Conservation (phyloP, 2,113 vertebrate species). For the Leucopsar rothschildi region DNA sequence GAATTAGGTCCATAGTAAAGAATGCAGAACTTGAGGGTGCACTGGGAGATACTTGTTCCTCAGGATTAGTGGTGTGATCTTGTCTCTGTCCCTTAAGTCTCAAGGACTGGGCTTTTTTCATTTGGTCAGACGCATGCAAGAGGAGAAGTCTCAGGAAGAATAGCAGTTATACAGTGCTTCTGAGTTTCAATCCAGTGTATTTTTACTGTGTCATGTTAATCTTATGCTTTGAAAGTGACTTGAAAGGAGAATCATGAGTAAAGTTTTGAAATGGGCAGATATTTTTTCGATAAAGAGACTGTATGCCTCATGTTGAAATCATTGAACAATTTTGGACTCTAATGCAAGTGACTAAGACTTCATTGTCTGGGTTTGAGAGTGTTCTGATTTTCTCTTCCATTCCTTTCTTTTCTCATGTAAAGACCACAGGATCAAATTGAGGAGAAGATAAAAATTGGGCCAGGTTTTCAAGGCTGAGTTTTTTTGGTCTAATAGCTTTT, state of each 20-base stretch:
- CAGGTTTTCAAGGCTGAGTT: not conserved
- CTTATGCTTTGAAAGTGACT: not conserved
- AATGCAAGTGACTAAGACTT: not conserved
- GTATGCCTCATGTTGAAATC: not conserved
- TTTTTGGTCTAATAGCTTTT: not conserved
- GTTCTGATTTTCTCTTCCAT: not conserved
- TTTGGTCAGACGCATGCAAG: not conserved
- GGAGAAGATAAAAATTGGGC: not conserved
- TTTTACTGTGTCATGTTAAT: not conserved
- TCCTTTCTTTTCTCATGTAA: not conserved
- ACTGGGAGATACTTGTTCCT: not conserved
- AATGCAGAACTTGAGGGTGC: not conserved
- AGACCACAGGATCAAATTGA: not conserved
- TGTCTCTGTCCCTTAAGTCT: not conserved
- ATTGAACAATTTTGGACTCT: not conserved
- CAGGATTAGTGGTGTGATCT: not conserved
- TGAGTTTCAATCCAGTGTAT: not conserved
- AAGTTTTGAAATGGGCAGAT: not conserved
- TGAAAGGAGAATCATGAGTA: not conserved
- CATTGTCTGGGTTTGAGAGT: not conserved
- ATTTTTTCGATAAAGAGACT: not conserved
- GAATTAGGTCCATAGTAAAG: not conserved
- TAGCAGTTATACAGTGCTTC: not conserved
- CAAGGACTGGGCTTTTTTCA: not conserved
- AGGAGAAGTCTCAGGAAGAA: not conserved